phyloP scores from a whole-genome alignment of 2,888 invertebrate species.

The Eristalis arbustorum region DNA sequence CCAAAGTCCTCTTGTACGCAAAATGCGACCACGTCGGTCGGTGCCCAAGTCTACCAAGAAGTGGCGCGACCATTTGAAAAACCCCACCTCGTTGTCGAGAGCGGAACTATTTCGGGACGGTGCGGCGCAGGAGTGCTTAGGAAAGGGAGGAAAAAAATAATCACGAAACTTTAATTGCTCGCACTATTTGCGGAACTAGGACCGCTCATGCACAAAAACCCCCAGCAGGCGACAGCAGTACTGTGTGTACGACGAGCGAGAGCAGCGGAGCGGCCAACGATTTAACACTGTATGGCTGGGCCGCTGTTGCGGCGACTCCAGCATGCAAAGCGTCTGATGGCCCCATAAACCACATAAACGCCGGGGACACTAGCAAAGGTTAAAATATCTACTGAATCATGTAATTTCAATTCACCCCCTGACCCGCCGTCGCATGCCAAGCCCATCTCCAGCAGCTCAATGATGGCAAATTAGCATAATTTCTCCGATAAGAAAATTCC shows the following conservation, averaged over 20 bases:
- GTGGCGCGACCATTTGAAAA: constrained; percentile 44
- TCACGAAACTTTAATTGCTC: constrained; percentile 58
- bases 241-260: background rate
- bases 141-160: constrained; percentile 8
- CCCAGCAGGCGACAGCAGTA: constrained; percentile 11
- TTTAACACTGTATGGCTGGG: constrained; percentile 32
- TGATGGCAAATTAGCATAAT: constrained; percentile 70
- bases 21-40: constrained; percentile 48
- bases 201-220: constrained; percentile 46
- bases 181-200: constrained; percentile 51
- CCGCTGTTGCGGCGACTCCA: constrained; percentile 29
- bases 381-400: constrained; percentile 70
- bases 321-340: constrained; percentile 60
- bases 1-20: constrained; percentile 47
- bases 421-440: constrained; percentile 35
- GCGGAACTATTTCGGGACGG: constrained; percentile 35
- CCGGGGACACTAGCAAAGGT: constrained; percentile 66
- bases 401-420: constrained; percentile 67
- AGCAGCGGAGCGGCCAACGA: constrained; percentile 10
- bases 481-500: constrained; percentile 65
- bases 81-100: constrained; percentile 12
- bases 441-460: constrained; percentile 40
- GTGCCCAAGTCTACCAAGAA: constrained; percentile 33
- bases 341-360: constrained; percentile 68
- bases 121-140: constrained; percentile 10